Evolutionary conservation across 2,888 invertebrate species (phyloP).

Genomic region (Cepaea hortensis): DNA sequence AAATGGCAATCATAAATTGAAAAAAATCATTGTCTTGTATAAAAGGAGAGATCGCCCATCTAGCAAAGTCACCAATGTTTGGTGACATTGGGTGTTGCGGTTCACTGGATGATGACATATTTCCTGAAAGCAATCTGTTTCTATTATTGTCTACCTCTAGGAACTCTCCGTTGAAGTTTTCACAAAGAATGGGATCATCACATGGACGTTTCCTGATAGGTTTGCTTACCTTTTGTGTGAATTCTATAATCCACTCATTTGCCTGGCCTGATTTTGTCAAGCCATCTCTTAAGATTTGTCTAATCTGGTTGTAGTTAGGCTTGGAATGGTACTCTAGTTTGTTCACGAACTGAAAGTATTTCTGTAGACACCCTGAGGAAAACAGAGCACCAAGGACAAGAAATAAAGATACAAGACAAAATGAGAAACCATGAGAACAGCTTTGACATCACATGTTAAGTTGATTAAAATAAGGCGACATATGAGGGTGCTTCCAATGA

Average conservation of each 20-base stretch:
- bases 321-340: slow-evolving; percentile 25
- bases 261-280: slow-evolving; percentile 29
- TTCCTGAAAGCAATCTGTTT: too few species aligned
- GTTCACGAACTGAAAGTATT: slow-evolving; percentile 35
- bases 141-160: neutral
- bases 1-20: too few species aligned
- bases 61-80: too few species aligned
- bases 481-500: too few species aligned
- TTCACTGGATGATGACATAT: too few species aligned
- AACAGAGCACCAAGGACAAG: neutral
- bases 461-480: too few species aligned
- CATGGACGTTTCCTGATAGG: neutral
- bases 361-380: slow-evolving; percentile 24
- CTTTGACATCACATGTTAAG: too few species aligned
- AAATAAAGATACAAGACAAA: neutral
- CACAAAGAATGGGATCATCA: neutral
- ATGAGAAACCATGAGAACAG: too few species aligned
- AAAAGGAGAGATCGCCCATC: too few species aligned
- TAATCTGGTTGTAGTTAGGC: slow-evolving; percentile 35
- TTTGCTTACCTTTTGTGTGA: slow-evolving; percentile 40
- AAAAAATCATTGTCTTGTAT: too few species aligned
- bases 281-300: slow-evolving; percentile 24
- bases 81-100: too few species aligned
- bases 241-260: slow-evolving; percentile 45
- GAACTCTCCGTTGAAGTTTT: neutral